Conservation (phyloP, 2,888 invertebrate species). For the Zygogramma bicolorata region DNA sequence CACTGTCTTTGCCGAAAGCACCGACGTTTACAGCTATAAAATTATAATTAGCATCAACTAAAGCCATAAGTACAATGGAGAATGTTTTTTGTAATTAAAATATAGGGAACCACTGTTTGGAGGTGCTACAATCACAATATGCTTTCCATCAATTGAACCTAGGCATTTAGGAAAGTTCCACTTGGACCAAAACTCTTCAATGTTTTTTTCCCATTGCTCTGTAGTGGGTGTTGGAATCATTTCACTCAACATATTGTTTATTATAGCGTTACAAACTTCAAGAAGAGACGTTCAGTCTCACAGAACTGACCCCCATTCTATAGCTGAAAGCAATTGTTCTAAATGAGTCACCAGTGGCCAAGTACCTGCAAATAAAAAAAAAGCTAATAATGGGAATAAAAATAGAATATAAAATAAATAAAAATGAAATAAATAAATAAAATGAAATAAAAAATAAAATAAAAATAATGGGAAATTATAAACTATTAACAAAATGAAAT, state of each 20-base stretch:
- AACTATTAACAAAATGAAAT: too few species aligned
- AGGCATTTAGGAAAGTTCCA: conserved; percentile 35
- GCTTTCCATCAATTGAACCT: conserved; percentile 24
- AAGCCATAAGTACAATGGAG: too few species aligned
- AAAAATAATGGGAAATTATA: too few species aligned
- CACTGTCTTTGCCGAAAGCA: conserved; percentile 30
- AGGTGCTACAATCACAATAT: conserved; percentile 24
- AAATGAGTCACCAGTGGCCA: conserved; percentile 52
- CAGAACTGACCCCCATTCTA: conserved; percentile 43
- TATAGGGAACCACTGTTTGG: conserved; percentile 39
- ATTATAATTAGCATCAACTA: conserved; percentile 29
- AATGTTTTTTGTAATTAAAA: conserved; percentile 32
- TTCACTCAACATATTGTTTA: conserved; percentile 28
- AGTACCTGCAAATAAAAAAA: conserved; percentile 14
- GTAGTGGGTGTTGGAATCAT: conserved; percentile 25
- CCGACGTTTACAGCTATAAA: conserved; percentile 27
- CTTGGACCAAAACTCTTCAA: conserved; percentile 30
- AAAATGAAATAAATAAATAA: too few species aligned
- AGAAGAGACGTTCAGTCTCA: conserved; percentile 14
- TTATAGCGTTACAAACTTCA: conserved; percentile 27
- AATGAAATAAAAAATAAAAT: too few species aligned
- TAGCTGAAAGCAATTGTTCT: conserved; percentile 50
- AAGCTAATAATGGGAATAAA: too few species aligned
- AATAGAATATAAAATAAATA: too few species aligned
- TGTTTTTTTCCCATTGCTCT: conserved; percentile 27